Evolutionary conservation across 2,797 vertebrate species (phyloP).

Genomic region (Erithacus rubecula): DNA sequence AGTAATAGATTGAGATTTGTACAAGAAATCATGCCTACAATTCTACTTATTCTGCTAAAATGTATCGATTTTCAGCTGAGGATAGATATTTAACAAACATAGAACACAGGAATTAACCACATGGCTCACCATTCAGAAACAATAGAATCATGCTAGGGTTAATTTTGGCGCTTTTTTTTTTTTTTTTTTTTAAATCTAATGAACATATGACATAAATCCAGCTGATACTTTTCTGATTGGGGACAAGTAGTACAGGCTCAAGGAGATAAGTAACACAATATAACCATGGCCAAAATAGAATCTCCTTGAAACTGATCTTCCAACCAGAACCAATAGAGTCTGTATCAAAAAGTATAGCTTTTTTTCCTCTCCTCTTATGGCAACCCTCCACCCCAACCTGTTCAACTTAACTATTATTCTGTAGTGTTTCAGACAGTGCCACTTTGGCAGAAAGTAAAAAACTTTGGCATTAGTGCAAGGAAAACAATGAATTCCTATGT

Average conservation of each 20-base stretch:
- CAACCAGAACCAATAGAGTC: neutral
- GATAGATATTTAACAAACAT: neutral
- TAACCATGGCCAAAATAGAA: neutral
- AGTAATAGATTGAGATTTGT: neutral
- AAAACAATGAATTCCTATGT: neutral
- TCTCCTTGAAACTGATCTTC: neutral
- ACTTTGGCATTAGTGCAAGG: neutral
- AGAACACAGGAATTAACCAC: neutral
- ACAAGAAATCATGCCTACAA: neutral
- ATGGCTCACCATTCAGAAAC: neutral
- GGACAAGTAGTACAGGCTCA: neutral
- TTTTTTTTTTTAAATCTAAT: neutral
- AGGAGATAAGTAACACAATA: neutral
- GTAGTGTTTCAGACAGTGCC: neutral
- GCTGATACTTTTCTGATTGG: neutral
- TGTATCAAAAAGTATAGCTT: neutral
- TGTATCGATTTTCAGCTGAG: neutral
- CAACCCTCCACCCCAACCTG: neutral
- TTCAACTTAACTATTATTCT: neutral
- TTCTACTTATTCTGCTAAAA: neutral
- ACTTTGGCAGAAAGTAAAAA: neutral
- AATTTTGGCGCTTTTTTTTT: neutral
- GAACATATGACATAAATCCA: neutral
- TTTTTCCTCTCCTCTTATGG: neutral
- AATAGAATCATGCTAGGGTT: accelerated